Evolutionary conservation across 2,888 invertebrate genomes (phyloP).

Genomic region (Notodonta dromedarius): DNA sequence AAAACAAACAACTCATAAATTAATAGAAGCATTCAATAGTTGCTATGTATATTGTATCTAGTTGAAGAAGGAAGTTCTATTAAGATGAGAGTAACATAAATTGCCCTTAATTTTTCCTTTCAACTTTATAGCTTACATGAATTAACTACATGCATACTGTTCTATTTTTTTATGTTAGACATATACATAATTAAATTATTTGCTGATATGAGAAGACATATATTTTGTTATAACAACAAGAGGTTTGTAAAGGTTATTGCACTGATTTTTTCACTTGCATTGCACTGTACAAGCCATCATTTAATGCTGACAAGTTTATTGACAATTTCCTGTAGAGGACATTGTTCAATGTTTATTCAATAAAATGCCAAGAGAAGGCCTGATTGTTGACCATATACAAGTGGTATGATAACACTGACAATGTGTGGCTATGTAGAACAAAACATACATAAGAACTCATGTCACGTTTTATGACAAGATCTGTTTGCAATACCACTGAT

Average conservation of each 20-base stretch:
- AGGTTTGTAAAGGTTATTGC: constrained; percentile 44
- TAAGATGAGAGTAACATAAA: constrained; percentile 67
- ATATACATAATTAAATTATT: neutral
- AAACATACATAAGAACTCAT: constrained; percentile 40
- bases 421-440: constrained; percentile 19
- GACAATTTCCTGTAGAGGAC: constrained; percentile 71
- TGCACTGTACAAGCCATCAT: constrained; percentile 38
- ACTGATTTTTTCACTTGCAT: constrained; percentile 47
- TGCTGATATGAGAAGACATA: neutral
- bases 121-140: constrained; percentile 54
- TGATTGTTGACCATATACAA: constrained; percentile 22
- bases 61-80: constrained; percentile 77
- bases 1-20: constrained; percentile 10
- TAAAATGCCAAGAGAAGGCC: constrained; percentile 57
- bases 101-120: constrained; percentile 77
- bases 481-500: constrained; percentile 48
- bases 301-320: constrained; percentile 70
- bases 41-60: constrained; percentile 53
- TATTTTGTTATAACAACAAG: neutral
- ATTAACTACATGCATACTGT: constrained; percentile 13
- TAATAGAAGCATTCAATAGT: constrained; percentile 41
- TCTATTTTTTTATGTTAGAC: constrained; percentile 7
- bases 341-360: constrained; percentile 70
- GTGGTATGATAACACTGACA: constrained; percentile 13
- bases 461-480: constrained; percentile 45